These are phyloP conservation scores for Ochropleura leucogaster DNA, from an alignment of 2,888 invertebrate genomes.

Conservation along the genomic window DNA sequence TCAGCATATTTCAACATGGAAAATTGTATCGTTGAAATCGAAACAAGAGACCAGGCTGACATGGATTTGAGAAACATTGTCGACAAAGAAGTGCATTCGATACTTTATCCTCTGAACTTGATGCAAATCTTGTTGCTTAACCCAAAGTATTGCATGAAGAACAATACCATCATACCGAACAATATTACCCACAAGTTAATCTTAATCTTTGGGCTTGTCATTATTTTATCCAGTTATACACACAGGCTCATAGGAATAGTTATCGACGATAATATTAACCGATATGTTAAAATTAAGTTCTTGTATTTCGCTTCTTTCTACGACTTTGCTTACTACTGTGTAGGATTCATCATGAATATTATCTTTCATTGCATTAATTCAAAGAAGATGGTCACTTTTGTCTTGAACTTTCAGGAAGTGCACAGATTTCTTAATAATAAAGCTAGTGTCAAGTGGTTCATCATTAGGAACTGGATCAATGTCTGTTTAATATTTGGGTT, in stretches of 20 bases:
- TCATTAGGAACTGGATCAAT: conserved; percentile 25
- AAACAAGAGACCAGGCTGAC: neutral
- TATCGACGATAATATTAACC: conserved; percentile 12
- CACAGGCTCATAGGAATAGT: conserved; percentile 3
- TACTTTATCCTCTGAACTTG: conserved; percentile 54
- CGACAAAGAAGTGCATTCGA: conserved; percentile 52
- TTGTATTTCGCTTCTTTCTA: conserved; percentile 12
- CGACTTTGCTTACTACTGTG: conserved; percentile 26
- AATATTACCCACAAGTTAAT: conserved; percentile 23
- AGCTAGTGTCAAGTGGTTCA: conserved; percentile 4
- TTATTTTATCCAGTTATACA: neutral
- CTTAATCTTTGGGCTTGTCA: conserved; percentile 16
- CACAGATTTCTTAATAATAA: conserved; percentile 17
- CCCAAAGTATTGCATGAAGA: conserved; percentile 55
- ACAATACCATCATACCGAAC: conserved; percentile 54
- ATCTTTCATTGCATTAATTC: conserved; percentile 10
- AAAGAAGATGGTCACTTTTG: conserved; percentile 7
- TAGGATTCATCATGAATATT: conserved; percentile 20
- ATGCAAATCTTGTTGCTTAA: conserved; percentile 45
- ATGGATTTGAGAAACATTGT: conserved; percentile 24
- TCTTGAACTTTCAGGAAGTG: conserved; percentile 22
- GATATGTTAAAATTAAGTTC: conserved; percentile 17
- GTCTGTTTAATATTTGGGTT: conserved; percentile 9
- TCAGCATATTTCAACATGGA: neutral
- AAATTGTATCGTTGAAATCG: neutral